Evolutionary conservation across 2,113 vertebrate species (phyloP), one percentile per base, ranked within the genome.

Genomic region (Notechis scutatus): DNA sequence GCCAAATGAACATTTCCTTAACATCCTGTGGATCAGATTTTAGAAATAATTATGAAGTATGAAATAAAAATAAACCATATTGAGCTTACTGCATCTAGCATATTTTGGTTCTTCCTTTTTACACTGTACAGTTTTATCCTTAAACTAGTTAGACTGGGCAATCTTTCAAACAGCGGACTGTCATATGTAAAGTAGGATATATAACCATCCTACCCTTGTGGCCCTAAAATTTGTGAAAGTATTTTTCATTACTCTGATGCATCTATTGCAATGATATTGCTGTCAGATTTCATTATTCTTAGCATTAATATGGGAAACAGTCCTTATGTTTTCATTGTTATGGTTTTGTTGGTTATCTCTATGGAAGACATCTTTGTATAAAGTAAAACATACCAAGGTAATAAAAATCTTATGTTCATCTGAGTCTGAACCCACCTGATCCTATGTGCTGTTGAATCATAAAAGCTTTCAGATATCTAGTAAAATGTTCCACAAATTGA

Each of bases 231-330:
- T 34, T 26, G 64, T 5, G 87, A 23, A 23, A 86, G 54, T 93
- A 95, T 9, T 89, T 91, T 94, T 90, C 93, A 6, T 1, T 94
- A 7, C 74, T 90, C 92, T 50, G 88, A 94, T 89, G 87, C 86
- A 88, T 88, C 87, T 20, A 90, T 88, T 92, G 87, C 90, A 92
- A 92, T 94, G 3, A 14, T n/a, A 89, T 91, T 9, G 45, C 39
- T 52, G 91, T 94, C 94, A 81, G 91, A 93, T 94, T 94, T 89
- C 90, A 61, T 93, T 9, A 95, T 89, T 81, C 89, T 86, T 69
- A 94, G 90, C 95, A 91, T 56, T 26, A 42, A 91, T 86, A 87
- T 15, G 24, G 42, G 90, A 95, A 90, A 42, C 81, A 90, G 1
- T 0, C 93, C 74, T 14, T 92, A 91, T 4, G 69, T 91, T 91